Conservation (phyloP, 2,888 invertebrate genomes). For the Nomada flava region DNA sequence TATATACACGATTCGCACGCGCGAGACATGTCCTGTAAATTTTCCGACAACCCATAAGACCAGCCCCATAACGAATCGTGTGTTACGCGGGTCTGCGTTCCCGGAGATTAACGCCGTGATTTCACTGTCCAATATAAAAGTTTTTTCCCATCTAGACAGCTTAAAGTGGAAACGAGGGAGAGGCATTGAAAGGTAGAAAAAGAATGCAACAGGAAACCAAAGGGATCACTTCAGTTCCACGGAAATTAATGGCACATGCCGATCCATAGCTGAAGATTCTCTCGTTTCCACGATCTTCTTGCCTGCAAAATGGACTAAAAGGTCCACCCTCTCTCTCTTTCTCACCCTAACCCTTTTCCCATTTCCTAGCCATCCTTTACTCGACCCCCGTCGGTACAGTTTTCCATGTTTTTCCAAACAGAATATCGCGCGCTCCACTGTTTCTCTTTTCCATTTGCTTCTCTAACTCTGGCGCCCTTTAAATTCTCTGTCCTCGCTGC, state of each 20-base stretch:
- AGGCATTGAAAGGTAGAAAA: not conserved
- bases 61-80: constrained; percentile 49
- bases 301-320: not conserved
- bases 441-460: constrained; percentile 8
- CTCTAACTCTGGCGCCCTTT: not conserved
- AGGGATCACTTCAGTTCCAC: constrained; percentile 50
- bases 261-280: constrained; percentile 60
- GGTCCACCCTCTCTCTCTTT: not conserved
- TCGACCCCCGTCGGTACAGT: not conserved
- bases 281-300: constrained; percentile 46
- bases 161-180: not conserved
- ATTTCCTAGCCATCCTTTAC: not conserved
- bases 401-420: not conserved
- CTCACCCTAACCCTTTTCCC: not conserved
- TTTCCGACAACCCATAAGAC: constrained; percentile 1
- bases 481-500: too few relatives aligned
- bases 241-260: constrained; percentile 72
- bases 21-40: constrained; percentile 7
- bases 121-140: constrained; percentile 72
- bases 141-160: constrained; percentile 38
- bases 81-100: constrained; percentile 44
- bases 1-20: not conserved
- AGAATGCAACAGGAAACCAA: constrained; percentile 1
- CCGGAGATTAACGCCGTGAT: constrained; percentile 69
- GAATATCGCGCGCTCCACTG: not conserved